Conservation (phyloP, 1,140 invertebrate genomes). For the Drosophila biarmipes region DNA sequence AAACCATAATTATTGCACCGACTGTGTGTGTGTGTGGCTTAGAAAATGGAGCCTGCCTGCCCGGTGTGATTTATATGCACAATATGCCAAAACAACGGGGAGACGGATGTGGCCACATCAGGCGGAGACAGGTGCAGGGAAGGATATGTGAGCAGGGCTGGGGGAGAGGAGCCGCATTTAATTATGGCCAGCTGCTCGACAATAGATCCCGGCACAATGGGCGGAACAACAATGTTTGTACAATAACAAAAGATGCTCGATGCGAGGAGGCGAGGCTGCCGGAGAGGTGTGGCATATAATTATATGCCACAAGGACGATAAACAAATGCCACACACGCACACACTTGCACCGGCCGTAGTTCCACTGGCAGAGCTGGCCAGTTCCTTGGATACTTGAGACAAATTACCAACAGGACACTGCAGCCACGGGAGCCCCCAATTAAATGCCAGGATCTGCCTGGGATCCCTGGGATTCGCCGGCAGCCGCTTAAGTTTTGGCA, state of each 20-base stretch:
- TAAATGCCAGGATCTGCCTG: constrained; percentile 55
- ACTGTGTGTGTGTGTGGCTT: constrained; percentile 14
- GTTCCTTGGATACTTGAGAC: constrained; percentile 66
- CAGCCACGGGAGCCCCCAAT: constrained; percentile 59
- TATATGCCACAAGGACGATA: constrained; percentile 64
- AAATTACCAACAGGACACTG: constrained; percentile 71
- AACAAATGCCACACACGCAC: constrained; percentile 55
- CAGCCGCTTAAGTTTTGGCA: constrained; percentile 71
- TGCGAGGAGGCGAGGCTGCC: neutral
- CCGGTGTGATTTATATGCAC: constrained; percentile 59
- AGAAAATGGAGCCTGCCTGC: constrained; percentile 35
- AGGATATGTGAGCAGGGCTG: neutral
- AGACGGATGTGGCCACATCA: constrained; percentile 24
- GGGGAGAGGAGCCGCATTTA: constrained; percentile 51
- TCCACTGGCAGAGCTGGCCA: constrained; percentile 4
- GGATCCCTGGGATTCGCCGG: neutral
- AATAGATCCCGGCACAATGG: constrained; percentile 36
- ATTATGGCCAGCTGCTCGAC: constrained; percentile 55
- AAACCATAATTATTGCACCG: constrained; percentile 67
- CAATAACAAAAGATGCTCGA: constrained; percentile 57
- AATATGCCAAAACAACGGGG: constrained; percentile 64
- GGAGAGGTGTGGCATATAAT: constrained; percentile 50
- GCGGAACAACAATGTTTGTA: constrained; percentile 63
- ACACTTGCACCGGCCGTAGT: neutral
- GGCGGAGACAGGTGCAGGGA: constrained; percentile 1